These are phyloP conservation scores for Tachypleus tridentatus DNA, from an alignment of 1,140 invertebrate species.

Conservation along the genomic window DNA sequence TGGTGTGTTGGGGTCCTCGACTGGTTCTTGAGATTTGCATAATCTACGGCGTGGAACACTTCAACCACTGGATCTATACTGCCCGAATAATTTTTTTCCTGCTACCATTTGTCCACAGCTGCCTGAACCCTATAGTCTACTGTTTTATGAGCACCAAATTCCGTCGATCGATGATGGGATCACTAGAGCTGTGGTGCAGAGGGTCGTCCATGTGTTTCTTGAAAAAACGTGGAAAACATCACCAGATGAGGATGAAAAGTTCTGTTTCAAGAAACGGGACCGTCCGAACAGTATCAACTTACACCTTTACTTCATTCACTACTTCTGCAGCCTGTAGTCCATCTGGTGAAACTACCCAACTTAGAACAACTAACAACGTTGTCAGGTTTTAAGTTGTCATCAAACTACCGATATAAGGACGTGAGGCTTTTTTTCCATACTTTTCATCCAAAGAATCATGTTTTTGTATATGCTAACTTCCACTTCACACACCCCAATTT, in stretches of 20 bases:
- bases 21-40: conserved; percentile 26
- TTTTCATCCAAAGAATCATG: too few relatives aligned
- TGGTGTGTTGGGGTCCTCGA: conserved; percentile 39
- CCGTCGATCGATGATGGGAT: conserved; percentile 30
- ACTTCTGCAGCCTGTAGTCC: not conserved
- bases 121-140: conserved; percentile 42
- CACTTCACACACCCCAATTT: too few relatives aligned
- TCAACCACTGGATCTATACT: conserved; percentile 25
- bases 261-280: conserved; percentile 3
- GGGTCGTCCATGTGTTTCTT: not conserved
- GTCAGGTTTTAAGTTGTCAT: too few relatives aligned
- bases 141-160: conserved; percentile 43
- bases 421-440: too few relatives aligned
- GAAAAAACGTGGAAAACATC: not conserved
- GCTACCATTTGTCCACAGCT: conserved; percentile 33
- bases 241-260: not conserved
- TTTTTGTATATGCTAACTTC: too few relatives aligned
- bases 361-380: too few relatives aligned
- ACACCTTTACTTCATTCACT: conserved; percentile 8
- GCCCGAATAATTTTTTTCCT: conserved; percentile 27
- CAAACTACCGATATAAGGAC: too few relatives aligned
- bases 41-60: conserved; percentile 23
- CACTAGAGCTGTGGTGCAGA: conserved; percentile 21
- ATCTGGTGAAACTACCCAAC: not conserved
- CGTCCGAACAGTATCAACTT: conserved; percentile 8